Base-by-base conservation (phyloP, 1,140 invertebrate genomes). In the Eumaeus atala region DNA sequence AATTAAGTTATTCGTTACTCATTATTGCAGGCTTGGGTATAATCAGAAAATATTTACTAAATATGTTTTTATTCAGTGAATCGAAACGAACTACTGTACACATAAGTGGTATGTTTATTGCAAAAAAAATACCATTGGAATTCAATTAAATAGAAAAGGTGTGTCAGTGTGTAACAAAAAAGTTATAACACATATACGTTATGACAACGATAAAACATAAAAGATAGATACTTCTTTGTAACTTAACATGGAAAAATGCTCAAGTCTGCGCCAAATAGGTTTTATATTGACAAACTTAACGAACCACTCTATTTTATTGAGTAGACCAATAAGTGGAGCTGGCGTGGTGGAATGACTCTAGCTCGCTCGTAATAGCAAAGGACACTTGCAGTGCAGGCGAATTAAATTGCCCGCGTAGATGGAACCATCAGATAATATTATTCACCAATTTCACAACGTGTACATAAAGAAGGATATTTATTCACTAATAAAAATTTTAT, bases 301-400 rank as follows among this genome's bases (percentile, higher is more conserved):
- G 76, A 82, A 76, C 78, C 75, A 79, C 73, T 80, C 74, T 76
- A 71, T 70, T 77, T 85, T 85, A 85, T 81, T 51, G 70, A 67
- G 70, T 73, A 67, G 77, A 71, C 66, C 73, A 72, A 79, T 85
- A 82, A 85, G 75, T 54, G 59, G 54, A 71, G 54, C 60, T 67
- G 75, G 66, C 67, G 71, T 73, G 77, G 76, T 59, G 67, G 69
- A 74, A 68, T 71, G 70, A 66, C 65, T 56, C 61, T 64, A 68
- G 59, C 62, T 66, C 61, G 71, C 64, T 67, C 67, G 61, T 72
- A 70, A 71, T 68, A 70, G 56, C 72, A 82, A 82, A 82, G 77
- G 79, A 85, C 82, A 85, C 79, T 82, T 77, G 77, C 64, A 42
- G 21, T 56, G 54, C 68, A 59, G 69, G 14, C 40, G 40, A 44